Evolutionary conservation across 2,113 vertebrate species (phyloP), one percentile per base, ranked within the genome.

Genomic region (Calyptommatus sinebrachiatus): DNA sequence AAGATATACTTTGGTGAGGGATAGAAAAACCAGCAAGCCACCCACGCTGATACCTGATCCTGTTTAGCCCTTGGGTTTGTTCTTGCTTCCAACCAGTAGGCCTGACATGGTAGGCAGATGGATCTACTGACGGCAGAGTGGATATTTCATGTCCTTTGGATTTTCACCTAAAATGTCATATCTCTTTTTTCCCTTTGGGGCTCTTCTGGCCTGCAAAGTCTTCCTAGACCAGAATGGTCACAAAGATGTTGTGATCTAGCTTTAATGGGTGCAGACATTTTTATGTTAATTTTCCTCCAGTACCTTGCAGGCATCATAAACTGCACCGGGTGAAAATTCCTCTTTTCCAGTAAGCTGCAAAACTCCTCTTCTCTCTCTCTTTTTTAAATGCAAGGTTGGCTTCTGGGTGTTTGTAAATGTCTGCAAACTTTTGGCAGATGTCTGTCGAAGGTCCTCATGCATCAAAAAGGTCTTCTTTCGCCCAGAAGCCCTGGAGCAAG

Each of bases 81-180:
- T 87, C 20, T 90, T 95, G 95, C 94, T 94, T 95, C 85, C 90
- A 90, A 96, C 94, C 94, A 94, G 91, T 84, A 68, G 68, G 94
- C 89, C 94, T 94, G 94, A 94, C 95, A 95, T 93, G 93, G 94
- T 91, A 95, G 93, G 94, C 93, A 93, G 91, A 41, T 41, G 35
- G 35, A 41, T 41, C 35, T 41, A 41, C 5, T 41, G 35, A 41
- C 5, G 35, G 35, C 35, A 41, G 35, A 41, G 5, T 41, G 35
- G 35, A 41, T 41, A 5, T 41, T 41, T 41, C 35, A 89, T 93
- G 90, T 94, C 92, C 93, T 92, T 94, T 94, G 93, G 77, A 95
- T 92, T 91, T 94, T 95, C 92, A 91, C 94, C 93, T 92, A 95
- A 96, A 93, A 88, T 95, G 93, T 96, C 94, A 93, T 93, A 94